Evolutionary conservation across 2,797 vertebrate species (phyloP), one percentile per base, ranked within the genome.

Genomic region (Taeniopygia guttata): DNA sequence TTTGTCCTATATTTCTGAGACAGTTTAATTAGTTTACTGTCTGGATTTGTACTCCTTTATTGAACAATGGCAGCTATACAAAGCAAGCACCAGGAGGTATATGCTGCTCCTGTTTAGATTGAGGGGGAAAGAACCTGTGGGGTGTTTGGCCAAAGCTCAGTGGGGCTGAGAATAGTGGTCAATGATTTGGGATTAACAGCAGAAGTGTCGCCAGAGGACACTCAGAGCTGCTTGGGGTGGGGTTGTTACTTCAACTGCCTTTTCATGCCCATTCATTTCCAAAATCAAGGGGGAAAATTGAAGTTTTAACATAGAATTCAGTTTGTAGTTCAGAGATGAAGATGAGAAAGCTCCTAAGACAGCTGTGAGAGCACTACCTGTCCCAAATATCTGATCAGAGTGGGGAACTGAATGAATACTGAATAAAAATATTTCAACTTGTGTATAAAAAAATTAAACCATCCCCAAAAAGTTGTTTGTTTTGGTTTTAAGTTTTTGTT

Each of bases 21-120:
- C 22, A 82, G 48, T 80, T 96, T 89, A 92, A 95, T 96, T 95
- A 48, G 32, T 79, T 96, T 93, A 46, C 79, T 2, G 8, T 76
- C 63, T 92, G 73, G 77, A 87, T 92, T 96, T 96, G 81, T 64
- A 84, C 66, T 54, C 72, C 67, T 92, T 90, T 81, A 51, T 73
- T 87, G 52, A 87, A 68, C 56, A 95, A 36, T 3, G 63, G 19
- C 15, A 43, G 21, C 76, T 25, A 16, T 10, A 46, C 67, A 67
- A 66, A 77, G 36, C 23, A 49, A 81, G 40, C 38, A 74, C 42
- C 27, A 64, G 60, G 52, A 93, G 45, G 75, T 15, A 89, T 80
- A 77, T 77, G 75, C 75, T 87, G 36, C 52, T 87, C 45, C 36
- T 84, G 16, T 55, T 89, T 81, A 40, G 23, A 46, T 7, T 4